These are phyloP conservation scores for Autographa gamma DNA, from an alignment of 2,888 invertebrate species.

Conservation along the genomic window DNA sequence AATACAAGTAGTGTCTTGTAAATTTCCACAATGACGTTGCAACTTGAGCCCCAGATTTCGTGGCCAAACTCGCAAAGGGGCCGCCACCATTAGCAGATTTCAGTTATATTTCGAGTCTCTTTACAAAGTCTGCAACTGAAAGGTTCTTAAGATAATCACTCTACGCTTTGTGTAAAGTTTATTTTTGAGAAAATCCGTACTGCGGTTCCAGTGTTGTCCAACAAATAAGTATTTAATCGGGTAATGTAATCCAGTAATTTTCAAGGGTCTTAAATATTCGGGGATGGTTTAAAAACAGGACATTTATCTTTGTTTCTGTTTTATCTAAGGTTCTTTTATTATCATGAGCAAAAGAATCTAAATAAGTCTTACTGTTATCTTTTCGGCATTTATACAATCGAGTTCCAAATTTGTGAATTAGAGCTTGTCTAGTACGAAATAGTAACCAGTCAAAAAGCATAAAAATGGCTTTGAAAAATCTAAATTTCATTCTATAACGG, in stretches of 20 bases:
- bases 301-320: background rate
- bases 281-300: background rate
- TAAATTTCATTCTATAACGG: too few species aligned
- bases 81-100: slow-evolving; percentile 57
- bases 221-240: slow-evolving; percentile 31
- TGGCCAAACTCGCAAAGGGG: slow-evolving; percentile 44
- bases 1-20: slow-evolving; percentile 1
- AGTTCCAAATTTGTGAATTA: too few species aligned
- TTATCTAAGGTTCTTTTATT: background rate
- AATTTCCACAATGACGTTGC: background rate
- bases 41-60: slow-evolving; percentile 30
- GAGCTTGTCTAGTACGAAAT: too few species aligned
- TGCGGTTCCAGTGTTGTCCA: slow-evolving; percentile 27
- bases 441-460: too few species aligned
- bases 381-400: background rate
- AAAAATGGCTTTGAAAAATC: too few species aligned
- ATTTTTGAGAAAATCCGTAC: slow-evolving; percentile 47
- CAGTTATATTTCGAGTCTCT: slow-evolving; percentile 56
- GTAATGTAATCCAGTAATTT: slow-evolving; percentile 12
- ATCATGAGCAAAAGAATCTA: background rate
- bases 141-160: slow-evolving; percentile 61
- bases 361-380: background rate
- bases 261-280: background rate
- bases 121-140: slow-evolving; percentile 59
- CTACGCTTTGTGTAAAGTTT: slow-evolving; percentile 55